Conservation (phyloP, 2,113 vertebrate genomes). For the Baryphthengus martii region DNA sequence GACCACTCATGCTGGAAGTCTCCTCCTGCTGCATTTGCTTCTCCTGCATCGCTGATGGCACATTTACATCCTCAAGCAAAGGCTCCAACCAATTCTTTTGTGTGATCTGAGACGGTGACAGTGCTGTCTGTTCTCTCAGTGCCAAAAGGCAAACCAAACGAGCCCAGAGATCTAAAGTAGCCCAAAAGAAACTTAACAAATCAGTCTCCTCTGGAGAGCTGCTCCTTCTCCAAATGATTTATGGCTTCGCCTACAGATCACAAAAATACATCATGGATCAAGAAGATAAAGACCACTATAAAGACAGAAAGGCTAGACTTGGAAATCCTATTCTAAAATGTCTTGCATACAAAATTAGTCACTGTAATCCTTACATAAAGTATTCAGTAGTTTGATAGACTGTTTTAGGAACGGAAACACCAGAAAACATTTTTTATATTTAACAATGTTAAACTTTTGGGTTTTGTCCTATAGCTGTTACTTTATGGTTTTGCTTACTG, state of each 20-base stretch:
- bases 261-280: neutral
- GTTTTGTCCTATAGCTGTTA: neutral
- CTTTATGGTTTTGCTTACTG: neutral
- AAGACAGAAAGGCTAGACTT: neutral
- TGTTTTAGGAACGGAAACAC: neutral
- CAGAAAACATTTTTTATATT: neutral
- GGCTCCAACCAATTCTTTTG: neutral
- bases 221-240: neutral
- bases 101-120: neutral
- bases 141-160: neutral
- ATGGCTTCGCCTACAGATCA: neutral
- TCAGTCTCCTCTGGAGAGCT: neutral
- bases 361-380: neutral
- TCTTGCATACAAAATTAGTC: neutral
- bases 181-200: neutral
- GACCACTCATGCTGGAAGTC: neutral
- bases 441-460: neutral
- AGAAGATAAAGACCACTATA: neutral
- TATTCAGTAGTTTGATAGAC: neutral
- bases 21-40: neutral
- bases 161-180: neutral
- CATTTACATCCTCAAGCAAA: neutral
- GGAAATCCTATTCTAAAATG: neutral
- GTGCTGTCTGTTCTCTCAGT: neutral
- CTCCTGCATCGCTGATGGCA: accelerated